phyloP scores from a whole-genome alignment of 2,113 vertebrate genomes.

The Columba janthina region DNA sequence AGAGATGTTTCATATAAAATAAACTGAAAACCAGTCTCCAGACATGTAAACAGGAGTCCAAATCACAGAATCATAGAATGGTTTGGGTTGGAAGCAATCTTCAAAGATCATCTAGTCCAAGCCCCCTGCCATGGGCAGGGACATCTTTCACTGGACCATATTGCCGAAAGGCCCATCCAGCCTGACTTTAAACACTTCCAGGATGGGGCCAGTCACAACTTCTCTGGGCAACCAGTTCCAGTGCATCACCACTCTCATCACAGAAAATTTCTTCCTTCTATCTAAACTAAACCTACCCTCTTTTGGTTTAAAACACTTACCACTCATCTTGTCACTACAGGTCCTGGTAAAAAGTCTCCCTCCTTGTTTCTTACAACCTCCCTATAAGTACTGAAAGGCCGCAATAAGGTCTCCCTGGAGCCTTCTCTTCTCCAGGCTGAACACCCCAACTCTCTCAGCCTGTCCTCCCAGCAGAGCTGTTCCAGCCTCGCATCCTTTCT shows the following conservation, averaged over 20 bases:
- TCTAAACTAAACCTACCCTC: no score
- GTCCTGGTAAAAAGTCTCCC: no score
- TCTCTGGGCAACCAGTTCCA: no score
- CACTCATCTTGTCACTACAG: no score
- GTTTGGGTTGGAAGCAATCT: neutral
- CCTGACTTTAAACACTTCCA: neutral
- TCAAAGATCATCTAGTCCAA: neutral
- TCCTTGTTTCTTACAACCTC: no score
- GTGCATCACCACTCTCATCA: no score
- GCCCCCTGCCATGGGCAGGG: fast-evolving
- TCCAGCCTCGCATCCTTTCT: no score
- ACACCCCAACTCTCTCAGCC: no score
- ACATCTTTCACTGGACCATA: neutral
- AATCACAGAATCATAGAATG: neutral
- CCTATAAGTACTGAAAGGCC: no score
- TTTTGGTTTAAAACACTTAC: no score
- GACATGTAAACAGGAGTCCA: neutral
- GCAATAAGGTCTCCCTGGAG: fast-evolving
- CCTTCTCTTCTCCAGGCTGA: neutral
- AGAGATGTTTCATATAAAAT: neutral
- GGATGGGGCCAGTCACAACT: neutral
- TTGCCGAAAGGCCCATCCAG: neutral
- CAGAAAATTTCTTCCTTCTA: no score
- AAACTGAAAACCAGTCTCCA: neutral
- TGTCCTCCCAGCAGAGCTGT: no score